phyloP scores from a whole-genome alignment of 2,797 vertebrate species.

The Parauchenoglanis ngamensis region DNA sequence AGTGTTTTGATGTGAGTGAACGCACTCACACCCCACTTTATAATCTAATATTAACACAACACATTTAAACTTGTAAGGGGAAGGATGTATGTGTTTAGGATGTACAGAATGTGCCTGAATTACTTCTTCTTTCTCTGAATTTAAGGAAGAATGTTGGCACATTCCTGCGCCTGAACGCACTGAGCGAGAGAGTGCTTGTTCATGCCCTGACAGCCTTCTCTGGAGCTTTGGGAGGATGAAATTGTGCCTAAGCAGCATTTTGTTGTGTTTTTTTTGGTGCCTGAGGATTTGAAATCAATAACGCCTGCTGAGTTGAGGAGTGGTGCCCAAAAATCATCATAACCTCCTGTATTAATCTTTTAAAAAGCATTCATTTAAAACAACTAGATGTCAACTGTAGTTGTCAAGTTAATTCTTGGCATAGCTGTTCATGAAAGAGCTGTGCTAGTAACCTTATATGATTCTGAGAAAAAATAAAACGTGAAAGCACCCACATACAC shows the following conservation, averaged over 20 bases:
- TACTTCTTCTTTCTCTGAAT: background rate
- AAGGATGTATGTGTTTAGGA: background rate
- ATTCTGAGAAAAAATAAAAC: background rate
- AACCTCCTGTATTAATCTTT: background rate
- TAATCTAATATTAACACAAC: background rate
- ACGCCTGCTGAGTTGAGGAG: constrained; percentile 8
- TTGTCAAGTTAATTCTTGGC: background rate
- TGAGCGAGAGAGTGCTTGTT: background rate
- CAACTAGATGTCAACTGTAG: constrained; percentile 4
- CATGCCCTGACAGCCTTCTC: background rate
- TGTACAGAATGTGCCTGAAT: background rate
- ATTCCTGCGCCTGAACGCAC: background rate
- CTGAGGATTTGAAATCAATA: constrained; percentile 14
- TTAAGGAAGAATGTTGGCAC: background rate
- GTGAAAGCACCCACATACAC: background rate
- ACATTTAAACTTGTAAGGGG: background rate
- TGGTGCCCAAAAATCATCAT: background rate
- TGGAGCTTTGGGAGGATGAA: background rate
- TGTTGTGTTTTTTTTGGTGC: background rate
- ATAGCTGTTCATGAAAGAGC: background rate
- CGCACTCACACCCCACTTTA: background rate
- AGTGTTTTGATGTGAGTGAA: background rate
- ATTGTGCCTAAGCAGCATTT: background rate
- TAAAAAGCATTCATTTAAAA: background rate
- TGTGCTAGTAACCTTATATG: background rate